Percentiles rank a stretch among this genome's conserved stretches.
Evolutionary conservation across 2,797 vertebrate genomes (phyloP).

Genomic region (Epinephelus coioides): DNA sequence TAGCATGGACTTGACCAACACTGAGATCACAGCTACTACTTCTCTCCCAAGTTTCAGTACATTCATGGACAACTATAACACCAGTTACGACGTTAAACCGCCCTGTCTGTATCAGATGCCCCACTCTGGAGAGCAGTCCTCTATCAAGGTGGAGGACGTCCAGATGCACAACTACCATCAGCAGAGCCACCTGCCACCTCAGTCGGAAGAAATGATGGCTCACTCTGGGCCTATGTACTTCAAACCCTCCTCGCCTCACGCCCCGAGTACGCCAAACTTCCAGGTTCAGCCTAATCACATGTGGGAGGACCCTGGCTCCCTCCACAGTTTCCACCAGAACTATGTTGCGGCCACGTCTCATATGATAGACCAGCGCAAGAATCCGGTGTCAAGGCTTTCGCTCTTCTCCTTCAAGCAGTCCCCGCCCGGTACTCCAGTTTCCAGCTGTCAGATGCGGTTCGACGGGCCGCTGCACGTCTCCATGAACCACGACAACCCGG

Average conservation of each 20-base stretch:
- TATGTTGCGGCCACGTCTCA: slow-evolving; percentile 95
- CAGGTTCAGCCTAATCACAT: slow-evolving; percentile 94
- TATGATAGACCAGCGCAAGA: slow-evolving; percentile 96
- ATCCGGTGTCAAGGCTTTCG: slow-evolving; percentile 96
- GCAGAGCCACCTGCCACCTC: slow-evolving; percentile 93
- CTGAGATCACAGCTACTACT: slow-evolving; percentile 98
- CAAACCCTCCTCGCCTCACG: slow-evolving; percentile 95
- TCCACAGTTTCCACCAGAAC: slow-evolving; percentile 99
- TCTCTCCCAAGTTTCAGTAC: slow-evolving; percentile 93
- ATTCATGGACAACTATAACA: slow-evolving; percentile 97
- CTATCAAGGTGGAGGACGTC: slow-evolving; percentile 99
- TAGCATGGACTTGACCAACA: slow-evolving; percentile 99
- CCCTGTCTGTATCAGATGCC: slow-evolving; percentile 99
- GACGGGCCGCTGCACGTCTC: slow-evolving; percentile 96
- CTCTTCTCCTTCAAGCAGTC: slow-evolving; percentile 99
- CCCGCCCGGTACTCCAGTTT: slow-evolving; percentile 95
- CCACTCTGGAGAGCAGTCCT: slow-evolving; percentile 95
- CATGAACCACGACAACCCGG: slow-evolving; percentile 92
- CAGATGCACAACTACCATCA: slow-evolving; percentile 98
- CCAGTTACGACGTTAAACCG: slow-evolving; percentile 98
- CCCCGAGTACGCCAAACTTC: slow-evolving; percentile 92
- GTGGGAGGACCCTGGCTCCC: slow-evolving; percentile 98
- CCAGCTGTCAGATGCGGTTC: slow-evolving; percentile 99
- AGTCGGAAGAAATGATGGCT: slow-evolving; percentile 95
- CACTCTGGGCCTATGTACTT: slow-evolving; percentile 97